Base-by-base conservation (phyloP, 2,113 vertebrate genomes). In the Phalacrocorax brasilianus region DNA sequence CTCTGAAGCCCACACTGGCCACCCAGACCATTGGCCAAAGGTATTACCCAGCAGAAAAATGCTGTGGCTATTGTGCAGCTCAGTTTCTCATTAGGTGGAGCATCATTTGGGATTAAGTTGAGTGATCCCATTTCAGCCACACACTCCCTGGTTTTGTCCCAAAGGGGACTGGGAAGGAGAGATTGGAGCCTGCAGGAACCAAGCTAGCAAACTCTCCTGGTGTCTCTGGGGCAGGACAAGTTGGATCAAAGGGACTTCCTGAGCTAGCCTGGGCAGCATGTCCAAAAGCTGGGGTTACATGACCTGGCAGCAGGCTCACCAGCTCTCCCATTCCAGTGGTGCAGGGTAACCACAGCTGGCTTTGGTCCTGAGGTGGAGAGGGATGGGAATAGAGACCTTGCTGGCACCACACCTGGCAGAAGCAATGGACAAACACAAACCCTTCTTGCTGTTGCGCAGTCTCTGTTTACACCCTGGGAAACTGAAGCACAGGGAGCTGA, bases 351-450 rank as follows among this genome's bases (percentile, higher is more conserved):
- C 61, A 44, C 35, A 13, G 55, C 59, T 47, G 70, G 15, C 20
- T 75, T 18, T 67, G 74, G 30, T 88, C 13, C 55, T 33, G 84
- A 53, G 35, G 11, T 45, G 33, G 53, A 27, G 16, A 55, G 50
- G 66, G n/a, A 3, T 22, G 62, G 73, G 45, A 45, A 1, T 30
- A n/a, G 30, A 22, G 23, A 6, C 40, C 32, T 30, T 0, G 0
- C 42, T 27, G 45, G 24, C 58, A 30, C 26, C 8, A 9, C 58
- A 3, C 6, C 15, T 27, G 59, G 79, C 63, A 80, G 22, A 28
- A 83, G 63, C 28, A 33, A 3, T 9, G 63, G 68, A 20, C 52
- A 33, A n/a, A 33, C 84, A 76, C 45, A 58, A 47, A 8, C 22
- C 27, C 35, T 59, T 33, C 35, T 58, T 11, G 47, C 16, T 40